phyloP scores from a whole-genome alignment of 2,113 vertebrate genomes.

The Neodon shergylaensis region DNA sequence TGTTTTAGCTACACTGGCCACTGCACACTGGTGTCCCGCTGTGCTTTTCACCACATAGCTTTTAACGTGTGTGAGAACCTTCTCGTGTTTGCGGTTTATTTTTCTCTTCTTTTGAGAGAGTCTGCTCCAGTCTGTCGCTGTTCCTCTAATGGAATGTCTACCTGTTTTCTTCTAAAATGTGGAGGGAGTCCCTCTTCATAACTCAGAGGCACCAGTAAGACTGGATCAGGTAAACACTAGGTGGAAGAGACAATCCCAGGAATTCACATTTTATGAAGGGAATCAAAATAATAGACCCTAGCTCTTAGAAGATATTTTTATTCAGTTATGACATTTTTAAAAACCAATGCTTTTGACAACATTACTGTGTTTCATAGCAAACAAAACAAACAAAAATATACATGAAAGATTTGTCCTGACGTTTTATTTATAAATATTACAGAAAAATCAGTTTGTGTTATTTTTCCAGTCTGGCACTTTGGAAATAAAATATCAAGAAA shows the following conservation, averaged over 20 bases:
- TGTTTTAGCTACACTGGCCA: neutral
- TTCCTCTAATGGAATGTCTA: neutral
- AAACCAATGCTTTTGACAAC: constrained; percentile 31
- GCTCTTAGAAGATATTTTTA: constrained; percentile 2
- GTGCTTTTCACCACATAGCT: neutral
- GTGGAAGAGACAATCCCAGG: neutral
- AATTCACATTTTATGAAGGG: constrained; percentile 31
- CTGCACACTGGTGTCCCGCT: neutral
- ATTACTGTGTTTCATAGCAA: neutral
- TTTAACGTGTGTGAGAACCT: neutral
- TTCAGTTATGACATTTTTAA: neutral
- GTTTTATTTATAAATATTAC: constrained; percentile 39
- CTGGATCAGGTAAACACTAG: neutral
- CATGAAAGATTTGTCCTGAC: constrained; percentile 12
- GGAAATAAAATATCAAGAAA: constrained; percentile 57
- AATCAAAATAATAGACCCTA: constrained; percentile 9
- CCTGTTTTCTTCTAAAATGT: neutral
- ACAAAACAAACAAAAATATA: neutral
- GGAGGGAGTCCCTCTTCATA: neutral
- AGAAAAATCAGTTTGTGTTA: constrained; percentile 27
- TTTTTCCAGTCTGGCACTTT: constrained; percentile 1
- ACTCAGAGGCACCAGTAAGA: neutral
- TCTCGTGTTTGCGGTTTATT: neutral
- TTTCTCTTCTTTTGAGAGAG: neutral
- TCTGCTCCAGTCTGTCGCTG: neutral